Evolutionary conservation across 2,113 vertebrate genomes (phyloP).

Genomic region (Chamaea fasciata): DNA sequence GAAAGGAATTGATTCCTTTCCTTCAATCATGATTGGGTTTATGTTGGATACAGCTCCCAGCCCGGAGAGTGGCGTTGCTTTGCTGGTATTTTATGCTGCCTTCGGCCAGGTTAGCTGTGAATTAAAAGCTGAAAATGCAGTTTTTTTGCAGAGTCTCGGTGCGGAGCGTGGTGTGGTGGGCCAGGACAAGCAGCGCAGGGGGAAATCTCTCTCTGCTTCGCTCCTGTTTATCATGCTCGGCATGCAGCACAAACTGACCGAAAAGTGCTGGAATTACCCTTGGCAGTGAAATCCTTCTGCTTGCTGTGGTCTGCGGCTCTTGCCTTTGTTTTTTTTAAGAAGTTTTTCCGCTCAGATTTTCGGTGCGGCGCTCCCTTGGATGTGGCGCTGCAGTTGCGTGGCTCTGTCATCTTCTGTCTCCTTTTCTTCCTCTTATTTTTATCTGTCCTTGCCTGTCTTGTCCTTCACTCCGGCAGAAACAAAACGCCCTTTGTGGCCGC

Average conservation of each 20-base stretch:
- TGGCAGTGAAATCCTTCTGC: background rate
- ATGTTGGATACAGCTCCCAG: background rate
- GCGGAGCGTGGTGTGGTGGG: background rate
- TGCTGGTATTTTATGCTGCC: background rate
- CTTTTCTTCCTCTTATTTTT: background rate
- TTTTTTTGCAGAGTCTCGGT: background rate
- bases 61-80: fast-evolving
- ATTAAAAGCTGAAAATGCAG: background rate
- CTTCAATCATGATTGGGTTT: fast-evolving
- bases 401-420: background rate
- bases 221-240: background rate
- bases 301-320: background rate
- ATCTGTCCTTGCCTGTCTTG: background rate
- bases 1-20: background rate
- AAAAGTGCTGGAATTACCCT: background rate
- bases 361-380: background rate
- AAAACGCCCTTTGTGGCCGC: conserved; percentile 18
- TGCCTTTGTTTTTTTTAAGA: background rate
- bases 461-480: background rate
- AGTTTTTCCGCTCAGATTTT: background rate
- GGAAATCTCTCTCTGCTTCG: background rate
- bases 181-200: background rate
- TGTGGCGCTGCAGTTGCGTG: background rate
- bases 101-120: background rate
- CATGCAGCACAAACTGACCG: background rate